phyloP scores from a whole-genome alignment of 2,113 vertebrate species.

The Myrmecobius fasciatus region DNA sequence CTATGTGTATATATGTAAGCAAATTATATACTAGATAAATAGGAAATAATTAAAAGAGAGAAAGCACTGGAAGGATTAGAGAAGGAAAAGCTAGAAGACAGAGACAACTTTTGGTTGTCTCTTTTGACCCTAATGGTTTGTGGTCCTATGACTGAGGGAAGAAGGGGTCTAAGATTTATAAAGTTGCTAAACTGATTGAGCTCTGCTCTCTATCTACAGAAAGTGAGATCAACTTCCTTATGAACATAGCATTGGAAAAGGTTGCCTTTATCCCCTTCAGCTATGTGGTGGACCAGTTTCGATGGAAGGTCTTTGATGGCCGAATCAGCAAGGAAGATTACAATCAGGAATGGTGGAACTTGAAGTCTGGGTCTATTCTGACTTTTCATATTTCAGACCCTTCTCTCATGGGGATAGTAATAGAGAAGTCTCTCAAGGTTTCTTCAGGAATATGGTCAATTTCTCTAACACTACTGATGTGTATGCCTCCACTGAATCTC shows the following conservation, averaged over 20 bases:
- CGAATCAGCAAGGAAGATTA: slow-evolving; percentile 87
- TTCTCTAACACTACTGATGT: too few species aligned
- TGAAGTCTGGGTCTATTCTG: slow-evolving; percentile 86
- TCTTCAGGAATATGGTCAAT: not conserved
- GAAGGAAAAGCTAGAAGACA: not conserved
- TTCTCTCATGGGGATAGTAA: not conserved
- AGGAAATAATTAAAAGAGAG: not conserved
- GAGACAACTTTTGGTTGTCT: not conserved
- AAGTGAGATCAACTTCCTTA: slow-evolving; percentile 95
- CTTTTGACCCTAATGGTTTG: not conserved
- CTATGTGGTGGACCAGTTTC: slow-evolving; percentile 95
- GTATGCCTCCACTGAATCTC: not conserved
- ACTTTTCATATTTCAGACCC: not conserved
- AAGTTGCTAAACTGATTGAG: slow-evolving; percentile 2
- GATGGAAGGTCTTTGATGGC: slow-evolving; percentile 96
- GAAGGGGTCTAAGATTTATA: not conserved
- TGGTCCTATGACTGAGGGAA: not conserved
- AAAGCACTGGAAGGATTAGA: not conserved
- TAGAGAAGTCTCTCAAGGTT: not conserved
- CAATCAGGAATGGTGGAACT: slow-evolving; percentile 98
- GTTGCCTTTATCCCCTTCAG: slow-evolving; percentile 95
- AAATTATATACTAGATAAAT: not conserved
- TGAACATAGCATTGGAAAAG: slow-evolving; percentile 95
- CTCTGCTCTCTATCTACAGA: slow-evolving; percentile 80
- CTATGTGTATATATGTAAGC: not conserved